Evolutionary conservation across 1,140 invertebrate species (phyloP).

Genomic region (Zaprionus davidi): DNA sequence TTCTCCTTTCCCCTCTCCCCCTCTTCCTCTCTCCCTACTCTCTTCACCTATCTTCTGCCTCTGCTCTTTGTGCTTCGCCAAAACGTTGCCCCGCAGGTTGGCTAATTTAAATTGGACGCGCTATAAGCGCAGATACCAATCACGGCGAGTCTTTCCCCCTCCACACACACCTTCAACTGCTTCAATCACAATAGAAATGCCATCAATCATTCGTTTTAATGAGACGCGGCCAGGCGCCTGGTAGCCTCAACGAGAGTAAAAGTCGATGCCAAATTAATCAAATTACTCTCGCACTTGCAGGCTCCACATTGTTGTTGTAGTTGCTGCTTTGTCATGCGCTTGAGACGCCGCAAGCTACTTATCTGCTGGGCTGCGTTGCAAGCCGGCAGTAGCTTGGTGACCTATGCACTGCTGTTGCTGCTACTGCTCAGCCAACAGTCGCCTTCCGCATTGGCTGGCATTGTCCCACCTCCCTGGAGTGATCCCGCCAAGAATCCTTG

Average conservation of each 20-base stretch:
- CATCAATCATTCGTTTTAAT: conserved; percentile 74
- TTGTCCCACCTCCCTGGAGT: conserved; percentile 93
- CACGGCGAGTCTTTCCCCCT: background rate
- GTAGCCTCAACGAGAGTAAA: conserved; percentile 15
- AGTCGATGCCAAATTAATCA: conserved; percentile 13
- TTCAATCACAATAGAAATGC: conserved; percentile 48
- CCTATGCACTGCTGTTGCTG: conserved; percentile 58
- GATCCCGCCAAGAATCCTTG: conserved; percentile 92
- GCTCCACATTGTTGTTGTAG: background rate
- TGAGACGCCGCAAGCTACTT: conserved; percentile 72
- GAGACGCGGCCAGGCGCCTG: conserved; percentile 25
- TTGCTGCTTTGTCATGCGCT: conserved; percentile 10
- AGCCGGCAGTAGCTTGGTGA: conserved; percentile 60
- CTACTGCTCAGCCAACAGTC: conserved; percentile 47
- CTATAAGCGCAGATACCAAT: conserved; percentile 34
- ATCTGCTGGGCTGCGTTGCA: conserved; percentile 72
- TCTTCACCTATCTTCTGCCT: background rate
- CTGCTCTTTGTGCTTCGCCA: conserved; percentile 38
- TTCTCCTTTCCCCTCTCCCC: no score
- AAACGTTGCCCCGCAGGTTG: conserved; percentile 57
- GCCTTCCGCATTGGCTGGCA: conserved; percentile 84
- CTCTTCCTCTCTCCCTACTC: background rate
- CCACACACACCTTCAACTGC: background rate
- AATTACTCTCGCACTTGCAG: conserved; percentile 12
- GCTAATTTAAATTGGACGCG: conserved; percentile 73